Base-by-base conservation (phyloP, 2,888 invertebrate genomes). In the Campoletis raptor region DNA sequence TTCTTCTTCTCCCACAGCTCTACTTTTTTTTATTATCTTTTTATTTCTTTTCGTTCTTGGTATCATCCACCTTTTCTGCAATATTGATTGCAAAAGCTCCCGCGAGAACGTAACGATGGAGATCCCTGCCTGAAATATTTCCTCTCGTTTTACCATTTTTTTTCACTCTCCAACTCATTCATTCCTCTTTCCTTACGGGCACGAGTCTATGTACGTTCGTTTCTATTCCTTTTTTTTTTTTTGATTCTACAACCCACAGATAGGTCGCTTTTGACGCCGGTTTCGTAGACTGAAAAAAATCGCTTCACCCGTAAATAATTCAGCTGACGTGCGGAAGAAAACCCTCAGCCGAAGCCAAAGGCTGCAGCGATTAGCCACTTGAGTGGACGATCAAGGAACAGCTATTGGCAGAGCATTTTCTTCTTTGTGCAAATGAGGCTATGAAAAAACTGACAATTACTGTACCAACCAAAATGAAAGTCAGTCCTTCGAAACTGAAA, bases 51-150 rank as follows among this genome's bases (percentile, higher is more conserved):
- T 70, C 69, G 36, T 85, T 86, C 86, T 86, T 85, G 86, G 67
- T 83, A 87, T 80, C 89, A 89, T 90, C 89, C 89, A 90, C 90
- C 91, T 91, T 89, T 89, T 88, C 89, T 93, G 91, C 91, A 93
- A 93, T 93, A 93, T 93, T 93, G 93, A 93, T 93, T 93, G 90
- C 91, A 86, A 87, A 88, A 90, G 89, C 89, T 82, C 76, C 81
- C 74, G 77, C 86, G 88, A 85, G 78, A 83, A 79, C 89, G 87
- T 88, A 91, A 91, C 91, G 90, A 91, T 90, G 90, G 91, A 89
- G 76, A 40, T 76, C 81, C 81, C 69, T 67, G 80, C 74, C 84
- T 84, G 79, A 86, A 86, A 86, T 86, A 86, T 86, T 86, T 84
- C 81, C 73, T 72, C 76, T 72, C 81, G 69, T 61, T 45, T 73